phyloP scores from a whole-genome alignment of 2,797 vertebrate genomes.

The Acipenser ruthenus region DNA sequence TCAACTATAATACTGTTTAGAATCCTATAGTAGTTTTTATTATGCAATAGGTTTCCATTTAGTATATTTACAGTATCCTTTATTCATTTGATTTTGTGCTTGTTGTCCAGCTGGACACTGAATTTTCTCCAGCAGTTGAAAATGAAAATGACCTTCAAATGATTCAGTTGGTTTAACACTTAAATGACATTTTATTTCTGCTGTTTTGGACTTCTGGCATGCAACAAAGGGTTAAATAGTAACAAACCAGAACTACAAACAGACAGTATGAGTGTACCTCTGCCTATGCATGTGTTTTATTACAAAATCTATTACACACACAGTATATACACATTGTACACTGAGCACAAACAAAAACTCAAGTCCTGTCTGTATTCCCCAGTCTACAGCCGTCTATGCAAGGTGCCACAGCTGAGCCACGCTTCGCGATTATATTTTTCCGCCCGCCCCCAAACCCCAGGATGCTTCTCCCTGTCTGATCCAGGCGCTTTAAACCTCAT shows the following conservation, averaged over 20 bases:
- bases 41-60: background rate
- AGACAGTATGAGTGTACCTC: background rate
- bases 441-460: constrained; percentile 10
- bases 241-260: background rate
- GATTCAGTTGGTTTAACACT: too few relatives aligned
- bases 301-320: constrained; percentile 50
- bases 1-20: too few relatives aligned
- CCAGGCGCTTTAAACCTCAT: constrained; percentile 54
- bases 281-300: constrained; percentile 9
- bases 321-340: constrained; percentile 11
- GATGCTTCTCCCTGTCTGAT: constrained; percentile 31
- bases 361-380: constrained; percentile 31
- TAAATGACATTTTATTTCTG: background rate
- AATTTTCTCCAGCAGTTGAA: too few relatives aligned
- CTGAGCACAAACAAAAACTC: constrained; percentile 36
- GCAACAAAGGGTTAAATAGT: too few relatives aligned
- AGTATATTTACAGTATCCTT: background rate
- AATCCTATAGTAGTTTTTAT: background rate
- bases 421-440: too few relatives aligned
- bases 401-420: too few relatives aligned
- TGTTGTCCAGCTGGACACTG: too few relatives aligned
- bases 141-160: too few relatives aligned
- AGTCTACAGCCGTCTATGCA: constrained; percentile 23
- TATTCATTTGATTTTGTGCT: background rate
- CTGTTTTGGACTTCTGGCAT: background rate